Percentiles rank a stretch among this genome's conserved stretches.
phyloP scores from a whole-genome alignment of 2,113 vertebrate species.

The Mirza zaza region DNA sequence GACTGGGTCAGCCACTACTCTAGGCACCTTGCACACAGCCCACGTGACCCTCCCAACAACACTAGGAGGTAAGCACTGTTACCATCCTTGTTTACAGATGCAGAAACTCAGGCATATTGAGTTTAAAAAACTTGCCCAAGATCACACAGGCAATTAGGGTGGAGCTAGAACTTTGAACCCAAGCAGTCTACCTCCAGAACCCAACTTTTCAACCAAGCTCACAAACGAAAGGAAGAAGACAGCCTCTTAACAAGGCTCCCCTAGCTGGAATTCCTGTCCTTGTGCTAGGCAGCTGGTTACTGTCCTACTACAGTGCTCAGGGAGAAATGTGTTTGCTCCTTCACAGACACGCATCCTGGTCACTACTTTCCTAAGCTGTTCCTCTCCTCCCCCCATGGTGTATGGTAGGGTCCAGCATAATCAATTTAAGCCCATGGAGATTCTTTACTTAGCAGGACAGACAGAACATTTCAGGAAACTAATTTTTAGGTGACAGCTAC shows the following conservation, averaged over 20 bases:
- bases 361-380: not conserved
- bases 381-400: not conserved
- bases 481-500: not conserved
- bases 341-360: not conserved
- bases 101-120: not conserved
- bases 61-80: too few species aligned
- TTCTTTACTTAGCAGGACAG: not conserved
- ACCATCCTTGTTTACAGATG: not conserved
- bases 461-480: not conserved
- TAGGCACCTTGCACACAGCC: rapidly evolving
- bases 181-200: not conserved
- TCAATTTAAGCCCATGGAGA: not conserved
- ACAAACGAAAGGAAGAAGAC: not conserved
- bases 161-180: not conserved
- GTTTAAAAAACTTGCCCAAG: not conserved
- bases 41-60: not conserved
- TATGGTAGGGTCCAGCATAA: not conserved
- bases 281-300: not conserved
- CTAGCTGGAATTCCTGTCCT: not conserved
- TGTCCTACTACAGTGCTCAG: not conserved
- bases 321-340: not conserved
- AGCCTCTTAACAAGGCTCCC: not conserved
- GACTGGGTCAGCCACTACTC: not conserved
- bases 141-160: not conserved
- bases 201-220: not conserved